A percentile compares a stretch with the other conserved stretches of the same genome.
Evolutionary conservation across 2,888 invertebrate genomes (phyloP).

Genomic region (Scaptomyza cyrtandrae): DNA sequence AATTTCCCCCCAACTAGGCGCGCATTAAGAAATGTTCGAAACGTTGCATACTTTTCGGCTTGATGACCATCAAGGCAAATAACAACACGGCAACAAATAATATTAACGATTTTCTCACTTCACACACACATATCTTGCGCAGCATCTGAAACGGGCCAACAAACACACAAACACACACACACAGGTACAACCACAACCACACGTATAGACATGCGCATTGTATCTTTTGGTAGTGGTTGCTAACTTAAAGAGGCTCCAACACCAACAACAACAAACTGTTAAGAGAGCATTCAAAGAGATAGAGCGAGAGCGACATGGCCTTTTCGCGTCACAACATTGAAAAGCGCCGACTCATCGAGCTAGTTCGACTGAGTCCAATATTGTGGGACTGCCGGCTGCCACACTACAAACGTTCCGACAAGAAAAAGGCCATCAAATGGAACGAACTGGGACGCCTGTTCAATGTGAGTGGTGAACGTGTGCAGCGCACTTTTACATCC

Average conservation of each 20-base stretch:
- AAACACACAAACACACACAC: constrained; percentile 31
- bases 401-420: constrained; percentile 83
- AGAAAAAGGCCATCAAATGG: constrained; percentile 83
- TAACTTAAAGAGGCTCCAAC: constrained; percentile 41
- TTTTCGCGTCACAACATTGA: constrained; percentile 83
- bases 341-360: constrained; percentile 83
- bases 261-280: constrained; percentile 27
- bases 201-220: constrained; percentile 73
- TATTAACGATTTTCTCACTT: constrained; percentile 77
- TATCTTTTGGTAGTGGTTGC: constrained; percentile 62
- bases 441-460: constrained; percentile 82
- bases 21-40: constrained; percentile 33
- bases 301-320: constrained; percentile 68
- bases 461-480: constrained; percentile 82
- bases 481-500: constrained; percentile 83
- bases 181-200: constrained; percentile 18
- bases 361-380: constrained; percentile 82
- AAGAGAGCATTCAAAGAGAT: constrained; percentile 43
- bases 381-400: constrained; percentile 83
- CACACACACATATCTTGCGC: constrained; percentile 36
- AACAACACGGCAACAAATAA: constrained; percentile 45
- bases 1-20: too few relatives aligned
- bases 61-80: constrained; percentile 31
- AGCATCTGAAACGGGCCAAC: constrained; percentile 65
- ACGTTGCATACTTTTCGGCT: constrained; percentile 59